Percentiles rank a stretch among this genome's conserved stretches.
Conservation (phyloP, 1,140 invertebrate species). For the Steinernema khuongi region DNA sequence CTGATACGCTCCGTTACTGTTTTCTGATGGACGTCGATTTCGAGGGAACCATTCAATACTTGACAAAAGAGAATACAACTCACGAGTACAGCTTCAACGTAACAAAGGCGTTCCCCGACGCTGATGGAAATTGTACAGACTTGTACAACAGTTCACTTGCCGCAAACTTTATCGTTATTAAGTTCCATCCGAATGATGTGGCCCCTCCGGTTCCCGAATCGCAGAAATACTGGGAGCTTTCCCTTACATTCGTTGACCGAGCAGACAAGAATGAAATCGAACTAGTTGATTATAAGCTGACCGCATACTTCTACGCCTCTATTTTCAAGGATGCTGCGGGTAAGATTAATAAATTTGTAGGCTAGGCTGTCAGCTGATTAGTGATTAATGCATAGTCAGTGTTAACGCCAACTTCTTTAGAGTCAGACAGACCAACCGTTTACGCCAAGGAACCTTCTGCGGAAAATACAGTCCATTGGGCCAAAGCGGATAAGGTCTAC, state of each 20-base stretch:
- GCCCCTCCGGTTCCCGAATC: not conserved
- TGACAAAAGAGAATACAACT: not conserved
- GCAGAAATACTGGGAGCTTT: slow-evolving; percentile 21
- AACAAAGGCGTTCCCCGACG: slow-evolving; percentile 3
- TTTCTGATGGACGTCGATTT: slow-evolving; percentile 6
- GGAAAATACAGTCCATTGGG: not conserved
- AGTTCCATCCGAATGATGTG: slow-evolving; percentile 20
- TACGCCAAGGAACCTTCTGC: not conserved
- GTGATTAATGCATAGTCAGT: no score
- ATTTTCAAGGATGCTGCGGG: not conserved
- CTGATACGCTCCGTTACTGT: not conserved
- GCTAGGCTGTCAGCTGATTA: no score
- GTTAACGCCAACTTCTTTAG: slow-evolving; percentile 25
- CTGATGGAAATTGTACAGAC: slow-evolving; percentile 27
- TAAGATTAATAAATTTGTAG: no score
- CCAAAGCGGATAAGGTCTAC: not conserved
- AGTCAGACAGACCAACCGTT: slow-evolving; percentile 17
- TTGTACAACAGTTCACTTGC: not conserved
- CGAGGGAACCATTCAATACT: not conserved
- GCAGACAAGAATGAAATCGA: slow-evolving; percentile 24
- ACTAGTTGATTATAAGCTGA: slow-evolving; percentile 32
- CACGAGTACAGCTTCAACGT: slow-evolving; percentile 17
- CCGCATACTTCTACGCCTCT: not conserved
- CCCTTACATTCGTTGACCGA: slow-evolving; percentile 20
- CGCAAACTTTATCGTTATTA: not conserved